phyloP scores from a whole-genome alignment of 2,888 invertebrate species.

The Abrostola triplasia region DNA sequence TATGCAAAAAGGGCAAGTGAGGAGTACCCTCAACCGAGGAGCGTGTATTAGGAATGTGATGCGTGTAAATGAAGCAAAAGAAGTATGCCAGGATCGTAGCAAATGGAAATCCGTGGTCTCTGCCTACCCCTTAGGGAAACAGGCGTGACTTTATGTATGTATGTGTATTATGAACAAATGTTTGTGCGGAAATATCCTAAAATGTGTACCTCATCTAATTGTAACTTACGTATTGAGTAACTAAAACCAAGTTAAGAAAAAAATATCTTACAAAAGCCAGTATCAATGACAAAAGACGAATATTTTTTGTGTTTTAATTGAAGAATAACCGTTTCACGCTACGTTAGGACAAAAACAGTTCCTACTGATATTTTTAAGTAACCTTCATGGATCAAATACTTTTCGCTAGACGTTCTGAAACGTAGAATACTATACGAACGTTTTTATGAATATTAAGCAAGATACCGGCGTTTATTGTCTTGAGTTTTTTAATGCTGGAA shows the following conservation, averaged over 20 bases:
- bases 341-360: slow-evolving; percentile 44
- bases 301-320: slow-evolving; percentile 21
- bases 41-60: too few relatives aligned
- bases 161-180: too few relatives aligned
- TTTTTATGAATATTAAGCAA: slow-evolving; percentile 22
- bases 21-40: too few relatives aligned
- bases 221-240: slow-evolving; percentile 19
- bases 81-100: too few relatives aligned
- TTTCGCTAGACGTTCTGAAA: slow-evolving; percentile 41
- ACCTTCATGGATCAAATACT: slow-evolving; percentile 43
- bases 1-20: too few relatives aligned
- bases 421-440: slow-evolving; percentile 9
- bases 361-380: slow-evolving; percentile 48
- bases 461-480: slow-evolving; percentile 4
- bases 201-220: background rate
- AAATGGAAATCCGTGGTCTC: too few relatives aligned
- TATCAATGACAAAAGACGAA: slow-evolving; percentile 15
- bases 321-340: slow-evolving; percentile 24
- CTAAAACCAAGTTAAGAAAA: background rate
- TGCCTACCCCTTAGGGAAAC: too few relatives aligned
- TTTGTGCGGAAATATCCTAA: too few relatives aligned
- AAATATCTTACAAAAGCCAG: background rate
- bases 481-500: slow-evolving; percentile 5
- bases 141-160: too few relatives aligned
- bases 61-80: too few relatives aligned